phyloP scores from a whole-genome alignment of 2,797 vertebrate genomes.

The Siniperca obscura region DNA sequence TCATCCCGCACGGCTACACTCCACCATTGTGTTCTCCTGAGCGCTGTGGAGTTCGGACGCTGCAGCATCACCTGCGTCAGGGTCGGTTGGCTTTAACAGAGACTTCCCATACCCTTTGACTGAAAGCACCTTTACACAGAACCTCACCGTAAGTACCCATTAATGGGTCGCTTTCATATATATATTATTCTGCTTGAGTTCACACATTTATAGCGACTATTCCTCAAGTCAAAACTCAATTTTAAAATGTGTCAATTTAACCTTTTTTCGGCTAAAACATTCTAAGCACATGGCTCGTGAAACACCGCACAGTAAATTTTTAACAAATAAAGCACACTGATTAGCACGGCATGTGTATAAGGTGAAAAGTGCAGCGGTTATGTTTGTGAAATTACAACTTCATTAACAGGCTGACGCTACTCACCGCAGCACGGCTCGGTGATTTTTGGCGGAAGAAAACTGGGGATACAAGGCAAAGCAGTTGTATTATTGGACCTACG shows the following conservation, averaged over 20 bases:
- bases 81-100: not conserved
- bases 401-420: not conserved
- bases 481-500: not conserved
- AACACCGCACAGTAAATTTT: accelerated
- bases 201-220: not conserved
- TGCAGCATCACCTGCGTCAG: conserved; percentile 29
- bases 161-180: not conserved
- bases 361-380: accelerated
- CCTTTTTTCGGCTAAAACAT: too few species aligned
- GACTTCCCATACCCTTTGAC: not conserved
- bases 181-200: not conserved
- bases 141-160: conserved; percentile 25
- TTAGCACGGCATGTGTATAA: not conserved
- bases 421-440: not conserved
- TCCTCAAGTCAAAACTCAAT: not conserved
- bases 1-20: conserved; percentile 2
- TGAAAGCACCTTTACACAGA: not conserved
- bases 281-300: too few species aligned
- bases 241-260: not conserved
- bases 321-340: not conserved
- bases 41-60: conserved; percentile 16
- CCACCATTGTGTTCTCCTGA: conserved; percentile 1
- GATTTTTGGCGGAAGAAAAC: not conserved
- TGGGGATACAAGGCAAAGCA: not conserved
- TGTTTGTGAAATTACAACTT: not conserved